Percentiles rank a stretch among this genome's conserved stretches.
Conservation (phyloP, 2,113 vertebrate species). For the human (Homo sapiens) region DNA sequence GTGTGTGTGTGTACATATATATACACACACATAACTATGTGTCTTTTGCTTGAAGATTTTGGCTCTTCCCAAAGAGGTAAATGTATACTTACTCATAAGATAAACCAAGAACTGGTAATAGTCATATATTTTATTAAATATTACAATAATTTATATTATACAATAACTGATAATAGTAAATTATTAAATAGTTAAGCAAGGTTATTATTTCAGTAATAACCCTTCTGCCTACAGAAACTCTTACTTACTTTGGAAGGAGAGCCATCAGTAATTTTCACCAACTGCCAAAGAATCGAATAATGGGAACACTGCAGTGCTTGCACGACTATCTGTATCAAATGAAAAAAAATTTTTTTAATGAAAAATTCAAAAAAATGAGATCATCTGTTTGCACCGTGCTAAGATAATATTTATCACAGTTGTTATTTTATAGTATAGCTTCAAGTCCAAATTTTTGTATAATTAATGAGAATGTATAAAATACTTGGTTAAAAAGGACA, state of each 20-base stretch:
- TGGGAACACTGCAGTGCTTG: constrained; percentile 99
- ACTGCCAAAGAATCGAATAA: constrained; percentile 99
- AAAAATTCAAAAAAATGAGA: constrained; percentile 66
- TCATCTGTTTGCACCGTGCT: constrained; percentile 34
- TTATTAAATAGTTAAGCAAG: constrained; percentile 38
- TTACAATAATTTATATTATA: not conserved
- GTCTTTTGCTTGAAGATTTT: not conserved
- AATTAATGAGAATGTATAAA: constrained; percentile 41
- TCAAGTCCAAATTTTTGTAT: constrained; percentile 41
- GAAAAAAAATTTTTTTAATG: constrained; percentile 44
- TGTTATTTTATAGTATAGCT: constrained; percentile 45
- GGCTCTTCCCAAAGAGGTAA: constrained; percentile 52
- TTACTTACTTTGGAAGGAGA: constrained; percentile 95
- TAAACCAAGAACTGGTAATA: constrained; percentile 27
- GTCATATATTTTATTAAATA: constrained; percentile 39
- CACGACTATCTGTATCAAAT: constrained; percentile 93
- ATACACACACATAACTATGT: not conserved
- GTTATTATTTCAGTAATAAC: constrained; percentile 51
- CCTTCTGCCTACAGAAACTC: constrained; percentile 31
- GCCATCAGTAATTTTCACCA: constrained; percentile 98
- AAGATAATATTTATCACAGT: constrained; percentile 19
- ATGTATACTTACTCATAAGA: constrained; percentile 20
- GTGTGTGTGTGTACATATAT: not conserved
- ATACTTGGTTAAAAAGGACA: constrained; percentile 33
- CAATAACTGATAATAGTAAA: not conserved